Percentiles rank a stretch among this genome's conserved stretches.
These are phyloP conservation scores for Diarsia mendica DNA, from an alignment of 2,888 invertebrate species.

Conservation along the genomic window DNA sequence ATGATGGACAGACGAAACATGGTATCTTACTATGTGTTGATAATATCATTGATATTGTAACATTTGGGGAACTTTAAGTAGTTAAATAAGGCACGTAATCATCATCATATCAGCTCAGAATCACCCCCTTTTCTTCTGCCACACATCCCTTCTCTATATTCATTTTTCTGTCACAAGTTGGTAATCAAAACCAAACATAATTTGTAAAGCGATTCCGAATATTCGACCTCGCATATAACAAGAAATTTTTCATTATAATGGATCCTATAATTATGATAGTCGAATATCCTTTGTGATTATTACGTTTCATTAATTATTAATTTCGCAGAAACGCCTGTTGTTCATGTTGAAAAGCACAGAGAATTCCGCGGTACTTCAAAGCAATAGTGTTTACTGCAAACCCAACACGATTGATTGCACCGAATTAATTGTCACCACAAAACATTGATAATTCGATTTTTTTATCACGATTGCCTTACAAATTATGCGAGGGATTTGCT, in stretches of 20 bases:
- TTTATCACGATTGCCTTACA: constrained; percentile 1
- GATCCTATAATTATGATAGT: not conserved
- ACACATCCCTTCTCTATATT: not conserved
- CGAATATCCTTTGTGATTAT: constrained; percentile 25
- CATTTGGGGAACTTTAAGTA: not conserved
- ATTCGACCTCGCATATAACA: constrained; percentile 6
- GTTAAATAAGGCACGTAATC: not conserved
- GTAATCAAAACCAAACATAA: not conserved
- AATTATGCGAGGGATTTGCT: not conserved
- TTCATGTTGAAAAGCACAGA: constrained; percentile 17
- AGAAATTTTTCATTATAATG: constrained; percentile 13
- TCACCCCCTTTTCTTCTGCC: not conserved
- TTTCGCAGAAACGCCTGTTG: constrained; percentile 39
- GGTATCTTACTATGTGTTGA: not conserved
- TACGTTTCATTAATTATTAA: constrained; percentile 43
- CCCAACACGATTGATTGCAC: constrained; percentile 20
- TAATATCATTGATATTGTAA: not conserved
- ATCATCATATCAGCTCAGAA: not conserved
- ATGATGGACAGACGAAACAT: not conserved
- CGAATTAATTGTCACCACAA: constrained; percentile 29
- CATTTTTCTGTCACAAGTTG: not conserved
- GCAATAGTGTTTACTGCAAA: constrained; percentile 39
- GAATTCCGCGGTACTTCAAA: constrained; percentile 19
- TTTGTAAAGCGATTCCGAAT: not conserved
- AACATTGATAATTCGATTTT: constrained; percentile 19